phyloP scores from a whole-genome alignment of 1,140 invertebrate genomes.

The Drosophila nikananu region DNA sequence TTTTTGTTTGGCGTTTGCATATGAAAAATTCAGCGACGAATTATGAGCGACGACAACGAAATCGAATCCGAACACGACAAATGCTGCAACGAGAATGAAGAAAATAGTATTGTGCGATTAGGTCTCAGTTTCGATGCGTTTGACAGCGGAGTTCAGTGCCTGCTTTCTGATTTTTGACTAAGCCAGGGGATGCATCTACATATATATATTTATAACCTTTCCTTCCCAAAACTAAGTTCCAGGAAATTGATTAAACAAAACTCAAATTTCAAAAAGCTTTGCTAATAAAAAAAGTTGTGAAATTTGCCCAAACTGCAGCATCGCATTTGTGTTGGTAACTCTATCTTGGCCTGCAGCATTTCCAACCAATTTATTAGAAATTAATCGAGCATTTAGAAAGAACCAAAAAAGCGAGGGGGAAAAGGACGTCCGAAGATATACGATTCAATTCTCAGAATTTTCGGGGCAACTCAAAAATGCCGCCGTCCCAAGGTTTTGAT shows the following conservation, averaged over 20 bases:
- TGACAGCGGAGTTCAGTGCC: constrained; percentile 60
- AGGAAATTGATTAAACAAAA: constrained; percentile 28
- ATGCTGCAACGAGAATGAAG: constrained; percentile 81
- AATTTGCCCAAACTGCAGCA: constrained; percentile 40
- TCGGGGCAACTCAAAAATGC: constrained; percentile 59
- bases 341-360: constrained; percentile 70
- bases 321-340: constrained; percentile 52
- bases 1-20: constrained; percentile 23
- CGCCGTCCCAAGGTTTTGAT: constrained; percentile 55
- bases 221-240: constrained; percentile 19
- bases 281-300: background rate
- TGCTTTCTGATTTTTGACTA: constrained; percentile 39
- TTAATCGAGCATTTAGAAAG: constrained; percentile 82
- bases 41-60: constrained; percentile 12
- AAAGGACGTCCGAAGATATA: constrained; percentile 61
- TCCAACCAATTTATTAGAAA: constrained; percentile 82
- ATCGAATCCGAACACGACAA: constrained; percentile 78
- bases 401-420: constrained; percentile 3
- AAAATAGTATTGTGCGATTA: constrained; percentile 57
- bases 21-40: constrained; percentile 37
- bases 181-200: constrained; percentile 3
- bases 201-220: background rate
- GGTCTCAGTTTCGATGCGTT: constrained; percentile 57
- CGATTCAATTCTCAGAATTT: constrained; percentile 80
- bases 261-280: constrained; percentile 39